A percentile compares a stretch with the other conserved stretches of the same genome.
Evolutionary conservation across 2,113 vertebrate species (phyloP).

Genomic region (Pungitius pungitius): DNA sequence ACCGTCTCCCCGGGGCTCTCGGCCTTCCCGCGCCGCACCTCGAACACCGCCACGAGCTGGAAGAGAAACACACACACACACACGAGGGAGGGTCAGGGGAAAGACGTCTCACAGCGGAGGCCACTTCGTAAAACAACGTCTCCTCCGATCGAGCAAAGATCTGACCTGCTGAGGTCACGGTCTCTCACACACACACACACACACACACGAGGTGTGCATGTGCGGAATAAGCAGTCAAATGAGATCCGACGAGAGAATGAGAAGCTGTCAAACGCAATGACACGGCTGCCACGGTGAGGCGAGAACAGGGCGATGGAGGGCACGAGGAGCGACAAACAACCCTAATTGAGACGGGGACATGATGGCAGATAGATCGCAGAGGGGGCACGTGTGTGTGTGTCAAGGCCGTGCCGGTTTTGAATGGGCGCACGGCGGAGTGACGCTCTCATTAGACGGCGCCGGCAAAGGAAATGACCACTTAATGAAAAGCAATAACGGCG

Average conservation of each 20-base stretch:
- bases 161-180: neutral
- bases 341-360: slow-evolving; percentile 70
- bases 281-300: slow-evolving; percentile 76
- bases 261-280: slow-evolving; percentile 97
- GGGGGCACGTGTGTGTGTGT: slow-evolving; percentile 26
- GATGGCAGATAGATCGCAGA: slow-evolving; percentile 50
- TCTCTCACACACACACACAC: too few relatives aligned
- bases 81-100: too few relatives aligned
- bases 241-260: slow-evolving; percentile 94
- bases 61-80: slow-evolving; percentile 34
- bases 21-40: slow-evolving; percentile 72
- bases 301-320: slow-evolving; percentile 62
- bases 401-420: slow-evolving; percentile 31
- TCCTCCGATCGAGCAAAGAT: neutral
- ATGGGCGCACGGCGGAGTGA: slow-evolving; percentile 68
- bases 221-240: slow-evolving; percentile 68
- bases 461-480: slow-evolving; percentile 75
- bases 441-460: slow-evolving; percentile 86
- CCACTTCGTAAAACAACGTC: slow-evolving; percentile 15
- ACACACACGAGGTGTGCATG: slow-evolving; percentile 42
- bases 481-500: slow-evolving; percentile 73
- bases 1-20: slow-evolving; percentile 77
- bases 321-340: slow-evolving; percentile 58
- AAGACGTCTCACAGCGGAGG: slow-evolving; percentile 18
- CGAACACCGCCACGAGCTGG: slow-evolving; percentile 90